phyloP scores from a whole-genome alignment of 2,888 invertebrate genomes.

The Hedychridium roseum region DNA sequence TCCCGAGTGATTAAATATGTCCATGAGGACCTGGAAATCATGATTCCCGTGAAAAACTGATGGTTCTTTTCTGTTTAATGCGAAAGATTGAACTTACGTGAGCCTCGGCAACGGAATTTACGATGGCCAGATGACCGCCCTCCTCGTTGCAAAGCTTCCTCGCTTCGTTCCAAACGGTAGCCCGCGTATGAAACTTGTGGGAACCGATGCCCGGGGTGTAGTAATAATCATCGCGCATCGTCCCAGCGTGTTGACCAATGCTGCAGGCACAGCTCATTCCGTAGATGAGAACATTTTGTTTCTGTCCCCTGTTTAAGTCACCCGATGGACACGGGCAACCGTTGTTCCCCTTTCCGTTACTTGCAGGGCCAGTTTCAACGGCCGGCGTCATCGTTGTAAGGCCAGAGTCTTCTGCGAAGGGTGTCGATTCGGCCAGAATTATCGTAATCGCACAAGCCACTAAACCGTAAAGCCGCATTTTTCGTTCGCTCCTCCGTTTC shows the following conservation, averaged over 20 bases:
- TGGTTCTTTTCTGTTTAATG: slow-evolving; percentile 6
- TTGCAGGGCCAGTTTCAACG: too few relatives aligned
- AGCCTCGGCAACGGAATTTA: slow-evolving; percentile 39
- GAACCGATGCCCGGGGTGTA: slow-evolving; percentile 48
- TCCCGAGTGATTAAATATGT: slow-evolving; percentile 32
- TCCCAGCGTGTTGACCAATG: slow-evolving; percentile 26
- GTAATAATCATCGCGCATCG: slow-evolving; percentile 48
- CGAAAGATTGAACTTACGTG: slow-evolving; percentile 21
- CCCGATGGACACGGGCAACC: too few relatives aligned
- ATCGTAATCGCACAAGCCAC: too few relatives aligned
- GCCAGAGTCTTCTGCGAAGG: too few relatives aligned
- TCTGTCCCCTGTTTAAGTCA: too few relatives aligned
- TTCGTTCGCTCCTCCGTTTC: too few relatives aligned
- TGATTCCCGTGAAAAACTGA: neutral
- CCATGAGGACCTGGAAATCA: slow-evolving; percentile 18
- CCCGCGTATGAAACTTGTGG: slow-evolving; percentile 51
- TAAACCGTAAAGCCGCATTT: too few relatives aligned
- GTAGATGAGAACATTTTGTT: slow-evolving; percentile 35
- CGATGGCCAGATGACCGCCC: slow-evolving; percentile 50
- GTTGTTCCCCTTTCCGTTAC: too few relatives aligned
- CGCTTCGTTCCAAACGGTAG: slow-evolving; percentile 49
- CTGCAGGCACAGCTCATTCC: slow-evolving; percentile 52
- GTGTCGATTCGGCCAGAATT: too few relatives aligned
- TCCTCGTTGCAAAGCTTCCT: slow-evolving; percentile 53
- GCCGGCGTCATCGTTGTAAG: too few relatives aligned